Conservation (phyloP, 1,140 invertebrate species). For the Ylistrum balloti region DNA sequence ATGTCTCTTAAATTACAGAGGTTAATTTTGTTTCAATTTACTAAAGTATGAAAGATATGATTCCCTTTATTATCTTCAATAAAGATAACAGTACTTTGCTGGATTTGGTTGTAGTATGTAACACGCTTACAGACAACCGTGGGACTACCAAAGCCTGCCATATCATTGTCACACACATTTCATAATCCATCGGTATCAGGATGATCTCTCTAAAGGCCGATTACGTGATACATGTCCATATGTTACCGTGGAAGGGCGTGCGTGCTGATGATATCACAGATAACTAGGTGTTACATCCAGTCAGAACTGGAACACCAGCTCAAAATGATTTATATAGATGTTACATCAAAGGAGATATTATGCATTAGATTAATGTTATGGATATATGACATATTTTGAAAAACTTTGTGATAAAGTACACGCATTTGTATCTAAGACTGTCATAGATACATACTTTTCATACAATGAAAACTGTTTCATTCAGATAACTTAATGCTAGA, state of each 20-base stretch:
- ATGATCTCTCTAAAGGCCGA: not conserved
- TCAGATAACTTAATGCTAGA: too few species aligned
- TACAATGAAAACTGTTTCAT: too few species aligned
- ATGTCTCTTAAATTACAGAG: not conserved
- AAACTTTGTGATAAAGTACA: too few species aligned
- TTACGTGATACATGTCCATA: not conserved
- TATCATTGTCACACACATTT: conserved; percentile 1
- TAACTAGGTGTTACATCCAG: conserved; percentile 23
- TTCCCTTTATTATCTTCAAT: too few species aligned
- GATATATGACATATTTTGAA: too few species aligned
- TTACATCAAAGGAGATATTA: not conserved
- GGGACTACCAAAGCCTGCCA: not conserved
- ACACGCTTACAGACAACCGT: not conserved
- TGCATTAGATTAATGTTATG: not conserved
- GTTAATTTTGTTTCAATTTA: not conserved
- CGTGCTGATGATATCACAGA: not conserved
- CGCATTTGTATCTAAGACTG: too few species aligned
- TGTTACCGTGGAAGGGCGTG: not conserved
- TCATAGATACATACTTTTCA: too few species aligned
- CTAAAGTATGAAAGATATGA: too few species aligned
- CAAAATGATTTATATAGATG: not conserved
- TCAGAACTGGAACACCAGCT: not conserved
- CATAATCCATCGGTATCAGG: not conserved
- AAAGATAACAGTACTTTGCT: not conserved
- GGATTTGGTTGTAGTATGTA: not conserved